Evolutionary conservation across 1,140 invertebrate genomes (phyloP).

Genomic region (Drosophila novamexicana): DNA sequence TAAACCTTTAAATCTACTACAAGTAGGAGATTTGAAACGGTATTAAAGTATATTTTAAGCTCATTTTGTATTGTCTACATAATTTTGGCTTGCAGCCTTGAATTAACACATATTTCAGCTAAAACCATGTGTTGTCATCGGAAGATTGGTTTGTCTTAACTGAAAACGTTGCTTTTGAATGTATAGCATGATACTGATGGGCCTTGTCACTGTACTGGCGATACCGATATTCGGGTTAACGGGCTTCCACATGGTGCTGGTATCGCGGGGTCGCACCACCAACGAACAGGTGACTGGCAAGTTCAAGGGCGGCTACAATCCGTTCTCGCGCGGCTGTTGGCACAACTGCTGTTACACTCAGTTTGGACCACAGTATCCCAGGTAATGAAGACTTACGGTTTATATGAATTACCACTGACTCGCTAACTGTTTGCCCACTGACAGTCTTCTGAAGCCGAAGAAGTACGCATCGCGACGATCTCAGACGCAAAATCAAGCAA

Average conservation of each 20-base stretch:
- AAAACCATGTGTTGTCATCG: not conserved
- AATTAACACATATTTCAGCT: not conserved
- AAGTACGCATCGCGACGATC: slow-evolving; percentile 85
- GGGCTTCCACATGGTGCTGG: slow-evolving; percentile 98
- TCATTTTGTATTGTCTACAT: no score
- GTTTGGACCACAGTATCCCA: slow-evolving; percentile 98
- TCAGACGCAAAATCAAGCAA: slow-evolving; percentile 82
- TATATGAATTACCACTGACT: not conserved
- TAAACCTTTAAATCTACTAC: no score
- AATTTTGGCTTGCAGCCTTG: not conserved
- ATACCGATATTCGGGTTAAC: slow-evolving; percentile 99
- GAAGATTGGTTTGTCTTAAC: slow-evolving; percentile 85
- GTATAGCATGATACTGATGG: slow-evolving; percentile 95
- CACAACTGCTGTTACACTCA: slow-evolving; percentile 97
- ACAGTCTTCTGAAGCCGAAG: slow-evolving; percentile 85
- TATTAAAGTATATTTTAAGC: no score
- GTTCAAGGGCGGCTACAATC: slow-evolving; percentile 98
- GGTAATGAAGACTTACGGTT: slow-evolving; percentile 86
- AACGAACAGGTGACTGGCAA: slow-evolving; percentile 99
- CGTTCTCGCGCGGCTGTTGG: slow-evolving; percentile 97
- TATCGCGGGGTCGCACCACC: slow-evolving; percentile 99
- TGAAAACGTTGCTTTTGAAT: not conserved
- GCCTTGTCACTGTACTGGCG: slow-evolving; percentile 94
- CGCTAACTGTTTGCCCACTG: slow-evolving; percentile 13
- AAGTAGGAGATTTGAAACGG: no score